phyloP scores from a whole-genome alignment of 1,140 invertebrate genomes.

The Drosophila obscura region DNA sequence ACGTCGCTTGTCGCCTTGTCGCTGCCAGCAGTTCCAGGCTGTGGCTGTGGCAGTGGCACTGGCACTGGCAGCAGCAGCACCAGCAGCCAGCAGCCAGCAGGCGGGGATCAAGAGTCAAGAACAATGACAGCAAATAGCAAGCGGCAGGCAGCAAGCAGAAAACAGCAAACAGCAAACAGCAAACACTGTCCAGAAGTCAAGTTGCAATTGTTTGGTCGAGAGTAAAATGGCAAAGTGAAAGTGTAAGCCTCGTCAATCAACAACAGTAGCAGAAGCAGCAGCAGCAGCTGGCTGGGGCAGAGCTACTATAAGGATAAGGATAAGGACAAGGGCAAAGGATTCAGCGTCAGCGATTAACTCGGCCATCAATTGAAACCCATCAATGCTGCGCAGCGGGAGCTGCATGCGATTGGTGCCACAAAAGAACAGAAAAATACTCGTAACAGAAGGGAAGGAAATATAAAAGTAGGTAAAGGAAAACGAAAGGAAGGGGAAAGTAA shows the following conservation, averaged over 20 bases:
- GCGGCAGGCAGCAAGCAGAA: constrained; percentile 23
- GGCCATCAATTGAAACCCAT: constrained; percentile 29
- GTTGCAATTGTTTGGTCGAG: constrained; percentile 71
- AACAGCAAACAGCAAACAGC: constrained; percentile 43
- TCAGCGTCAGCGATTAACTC: constrained; percentile 35
- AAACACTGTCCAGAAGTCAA: constrained; percentile 71
- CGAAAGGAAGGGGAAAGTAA: too few species aligned
- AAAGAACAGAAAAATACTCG: too few species aligned
- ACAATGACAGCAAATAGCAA: constrained; percentile 71
- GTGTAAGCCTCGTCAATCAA: constrained; percentile 54
- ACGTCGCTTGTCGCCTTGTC: constrained; percentile 75
- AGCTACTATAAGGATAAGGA: too few species aligned
- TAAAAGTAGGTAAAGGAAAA: too few species aligned
- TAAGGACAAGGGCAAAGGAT: neutral
- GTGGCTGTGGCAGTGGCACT: too few species aligned
- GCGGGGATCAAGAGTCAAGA: constrained; percentile 77
- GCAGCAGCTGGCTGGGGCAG: neutral
- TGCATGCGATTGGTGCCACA: constrained; percentile 30
- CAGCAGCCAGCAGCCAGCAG: constrained; percentile 11
- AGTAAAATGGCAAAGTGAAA: constrained; percentile 28
- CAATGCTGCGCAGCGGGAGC: neutral
- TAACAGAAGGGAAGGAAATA: too few species aligned
- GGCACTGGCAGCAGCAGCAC: constrained; percentile 5
- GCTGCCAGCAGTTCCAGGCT: constrained; percentile 57
- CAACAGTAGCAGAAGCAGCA: constrained; percentile 2